These are phyloP conservation scores for Iguana delicatissima DNA, from an alignment of 2,797 vertebrate genomes.

Conservation along the genomic window DNA sequence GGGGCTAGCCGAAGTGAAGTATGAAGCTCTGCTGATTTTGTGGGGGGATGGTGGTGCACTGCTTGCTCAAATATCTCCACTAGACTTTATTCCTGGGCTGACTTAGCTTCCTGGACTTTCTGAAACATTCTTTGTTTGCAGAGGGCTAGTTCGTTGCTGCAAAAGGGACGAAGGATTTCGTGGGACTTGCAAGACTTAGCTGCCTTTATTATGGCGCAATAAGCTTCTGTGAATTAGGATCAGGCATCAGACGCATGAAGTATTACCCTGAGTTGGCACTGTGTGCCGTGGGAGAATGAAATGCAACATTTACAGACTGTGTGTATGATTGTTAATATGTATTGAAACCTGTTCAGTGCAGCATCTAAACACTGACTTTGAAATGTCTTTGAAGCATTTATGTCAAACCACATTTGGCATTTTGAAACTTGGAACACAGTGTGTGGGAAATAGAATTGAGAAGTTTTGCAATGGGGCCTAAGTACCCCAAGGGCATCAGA, in stretches of 20 bases:
- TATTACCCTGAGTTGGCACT: neutral
- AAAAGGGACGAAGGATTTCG: neutral
- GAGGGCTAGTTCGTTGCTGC: too few relatives aligned
- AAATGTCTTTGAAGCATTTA: neutral
- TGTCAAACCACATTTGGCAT: too few relatives aligned
- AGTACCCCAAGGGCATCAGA: too few relatives aligned
- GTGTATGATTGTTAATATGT: neutral
- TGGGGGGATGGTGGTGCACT: too few relatives aligned
- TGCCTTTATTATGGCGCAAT: neutral
- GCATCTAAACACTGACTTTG: neutral
- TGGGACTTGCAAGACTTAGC: neutral
- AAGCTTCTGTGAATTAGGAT: neutral
- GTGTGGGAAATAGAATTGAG: too few relatives aligned
- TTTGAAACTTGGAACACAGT: too few relatives aligned
- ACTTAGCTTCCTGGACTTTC: neutral
- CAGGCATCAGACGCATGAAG: neutral
- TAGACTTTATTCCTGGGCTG: neutral
- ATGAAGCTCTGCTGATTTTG: neutral
- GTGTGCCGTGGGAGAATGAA: neutral
- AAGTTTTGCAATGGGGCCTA: too few relatives aligned
- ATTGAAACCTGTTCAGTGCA: neutral
- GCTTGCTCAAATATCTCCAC: too few relatives aligned
- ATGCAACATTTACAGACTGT: neutral
- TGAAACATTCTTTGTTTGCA: neutral
- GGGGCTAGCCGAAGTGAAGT: neutral